Evolutionary conservation across 2,888 invertebrate species (phyloP).

Genomic region (Pasiphila rectangulata): DNA sequence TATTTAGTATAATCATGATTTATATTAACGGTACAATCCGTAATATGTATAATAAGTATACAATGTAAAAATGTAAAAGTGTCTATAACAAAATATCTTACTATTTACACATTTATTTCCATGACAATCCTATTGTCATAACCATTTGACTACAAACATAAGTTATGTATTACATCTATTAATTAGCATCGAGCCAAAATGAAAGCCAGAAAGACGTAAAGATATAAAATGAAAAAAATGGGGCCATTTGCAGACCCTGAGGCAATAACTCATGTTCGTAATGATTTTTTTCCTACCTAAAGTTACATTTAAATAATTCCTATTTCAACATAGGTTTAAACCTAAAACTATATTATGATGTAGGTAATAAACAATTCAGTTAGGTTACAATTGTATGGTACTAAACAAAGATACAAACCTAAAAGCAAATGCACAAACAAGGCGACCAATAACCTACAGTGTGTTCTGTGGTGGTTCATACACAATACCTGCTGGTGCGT

Average conservation of each 20-base stretch:
- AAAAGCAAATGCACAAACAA: slow-evolving; percentile 77
- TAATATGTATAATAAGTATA: slow-evolving; percentile 52
- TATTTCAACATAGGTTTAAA: slow-evolving; percentile 34
- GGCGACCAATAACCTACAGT: slow-evolving; percentile 63
- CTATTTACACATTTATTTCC: slow-evolving; percentile 53
- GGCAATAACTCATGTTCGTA: slow-evolving; percentile 29
- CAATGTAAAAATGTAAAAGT: slow-evolving; percentile 54
- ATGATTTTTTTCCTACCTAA: slow-evolving; percentile 29
- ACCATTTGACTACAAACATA: slow-evolving; percentile 30
- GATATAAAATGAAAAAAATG: slow-evolving; percentile 10
- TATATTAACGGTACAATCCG: slow-evolving; percentile 53
- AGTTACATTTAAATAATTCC: slow-evolving; percentile 38
- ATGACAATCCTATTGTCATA: slow-evolving; percentile 36
- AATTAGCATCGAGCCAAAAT: slow-evolving; percentile 22
- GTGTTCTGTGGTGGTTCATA: slow-evolving; percentile 62
- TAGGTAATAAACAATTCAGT: slow-evolving; percentile 43
- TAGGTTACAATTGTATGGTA: slow-evolving; percentile 42
- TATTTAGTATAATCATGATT: slow-evolving; percentile 45
- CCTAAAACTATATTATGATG: slow-evolving; percentile 41
- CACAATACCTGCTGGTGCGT: slow-evolving; percentile 52
- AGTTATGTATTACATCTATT: slow-evolving; percentile 25
- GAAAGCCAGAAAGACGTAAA: slow-evolving; percentile 19
- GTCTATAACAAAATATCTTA: slow-evolving; percentile 43
- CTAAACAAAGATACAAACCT: slow-evolving; percentile 57
- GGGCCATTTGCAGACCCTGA: slow-evolving; percentile 16